These are phyloP conservation scores for Brachionichthys hirsutus DNA, from an alignment of 2,113 vertebrate species.

Conservation along the genomic window DNA sequence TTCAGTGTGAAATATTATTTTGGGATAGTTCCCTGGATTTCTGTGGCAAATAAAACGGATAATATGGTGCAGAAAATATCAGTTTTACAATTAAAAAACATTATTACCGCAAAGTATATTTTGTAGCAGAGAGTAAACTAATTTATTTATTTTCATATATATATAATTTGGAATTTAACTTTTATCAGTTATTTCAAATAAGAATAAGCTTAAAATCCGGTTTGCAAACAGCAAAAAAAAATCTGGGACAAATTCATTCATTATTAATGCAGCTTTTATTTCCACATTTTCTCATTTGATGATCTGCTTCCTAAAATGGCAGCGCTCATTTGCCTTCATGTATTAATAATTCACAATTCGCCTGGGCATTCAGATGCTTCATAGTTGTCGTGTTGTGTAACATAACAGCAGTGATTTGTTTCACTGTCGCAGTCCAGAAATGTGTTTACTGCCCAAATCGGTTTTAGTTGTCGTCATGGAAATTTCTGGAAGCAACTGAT, in stretches of 20 bases:
- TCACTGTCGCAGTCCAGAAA: constrained; percentile 25
- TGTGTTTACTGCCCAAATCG: background rate
- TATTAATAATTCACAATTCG: constrained; percentile 65
- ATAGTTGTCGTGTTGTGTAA: too few relatives aligned
- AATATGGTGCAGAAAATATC: too few relatives aligned
- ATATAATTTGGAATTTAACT: too few relatives aligned
- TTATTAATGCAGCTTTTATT: constrained; percentile 72
- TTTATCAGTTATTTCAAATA: constrained; percentile 15
- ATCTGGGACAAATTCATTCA: constrained; percentile 68
- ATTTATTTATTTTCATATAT: too few relatives aligned
- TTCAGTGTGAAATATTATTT: constrained; percentile 19
- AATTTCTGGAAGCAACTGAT: background rate
- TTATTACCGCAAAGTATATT: too few relatives aligned
- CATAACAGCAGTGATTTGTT: constrained; percentile 23
- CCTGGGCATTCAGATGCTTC: constrained; percentile 45
- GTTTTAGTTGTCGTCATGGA: background rate
- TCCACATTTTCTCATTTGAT: constrained; percentile 69
- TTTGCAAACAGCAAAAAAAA: constrained; percentile 47
- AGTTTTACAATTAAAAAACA: too few relatives aligned
- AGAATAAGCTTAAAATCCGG: too few relatives aligned
- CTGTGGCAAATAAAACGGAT: too few relatives aligned
- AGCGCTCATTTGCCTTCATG: constrained; percentile 52
- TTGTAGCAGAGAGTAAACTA: too few relatives aligned
- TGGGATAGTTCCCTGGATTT: constrained; percentile 1
- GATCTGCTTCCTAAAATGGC: constrained; percentile 60